Conservation (phyloP, 1,140 invertebrate species). For the Drosophila bifasciata region DNA sequence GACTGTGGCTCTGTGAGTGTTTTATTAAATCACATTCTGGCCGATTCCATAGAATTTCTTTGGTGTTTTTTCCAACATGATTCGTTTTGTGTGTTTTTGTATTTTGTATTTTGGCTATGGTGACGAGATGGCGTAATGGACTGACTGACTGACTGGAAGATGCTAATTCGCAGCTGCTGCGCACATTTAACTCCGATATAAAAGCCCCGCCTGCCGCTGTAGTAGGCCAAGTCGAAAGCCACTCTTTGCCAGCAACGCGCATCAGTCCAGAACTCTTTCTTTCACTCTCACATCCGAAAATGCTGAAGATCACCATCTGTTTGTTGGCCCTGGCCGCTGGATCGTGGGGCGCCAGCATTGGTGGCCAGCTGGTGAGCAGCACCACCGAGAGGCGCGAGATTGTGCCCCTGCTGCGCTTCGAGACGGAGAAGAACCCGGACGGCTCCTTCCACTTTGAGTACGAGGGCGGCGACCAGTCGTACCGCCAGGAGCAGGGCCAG, state of each 20-base stretch:
- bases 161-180: conserved; percentile 61
- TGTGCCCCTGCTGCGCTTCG: conserved; percentile 59
- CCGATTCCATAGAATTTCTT: conserved; percentile 73
- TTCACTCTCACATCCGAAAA: conserved; percentile 31
- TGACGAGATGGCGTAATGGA: conserved; percentile 56
- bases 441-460: conserved; percentile 71
- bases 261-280: conserved; percentile 1
- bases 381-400: conserved; percentile 54
- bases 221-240: conserved; percentile 51
- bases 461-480: conserved; percentile 64
- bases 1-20: conserved; percentile 48
- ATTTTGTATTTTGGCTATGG: conserved; percentile 43
- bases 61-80: conserved; percentile 21
- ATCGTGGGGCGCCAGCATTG: conserved; percentile 42
- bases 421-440: conserved; percentile 56
- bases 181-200: conserved; percentile 52
- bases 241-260: conserved; percentile 39
- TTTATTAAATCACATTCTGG: conserved; percentile 64
- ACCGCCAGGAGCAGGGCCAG: conserved; percentile 58
- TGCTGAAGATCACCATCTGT: conserved; percentile 63
- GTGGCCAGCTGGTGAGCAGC: conserved; percentile 11
- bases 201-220: conserved; percentile 45
- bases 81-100: conserved; percentile 11
- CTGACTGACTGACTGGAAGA: conserved; percentile 32
- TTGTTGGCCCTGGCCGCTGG: conserved; percentile 48